Conservation (phyloP, 2,888 invertebrate species). For the Arge pagana region DNA sequence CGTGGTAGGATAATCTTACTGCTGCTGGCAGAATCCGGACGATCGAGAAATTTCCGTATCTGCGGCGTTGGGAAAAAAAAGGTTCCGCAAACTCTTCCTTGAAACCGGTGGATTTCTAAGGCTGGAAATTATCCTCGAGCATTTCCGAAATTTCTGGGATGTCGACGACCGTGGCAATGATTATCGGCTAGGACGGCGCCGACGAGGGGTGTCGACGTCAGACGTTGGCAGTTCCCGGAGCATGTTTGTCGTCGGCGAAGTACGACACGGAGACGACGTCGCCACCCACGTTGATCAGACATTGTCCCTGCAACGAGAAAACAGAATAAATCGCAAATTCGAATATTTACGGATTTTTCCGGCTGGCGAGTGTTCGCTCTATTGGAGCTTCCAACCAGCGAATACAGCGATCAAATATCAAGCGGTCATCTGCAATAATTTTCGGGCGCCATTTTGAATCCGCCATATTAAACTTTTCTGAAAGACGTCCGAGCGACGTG, state of each 20-base stretch:
- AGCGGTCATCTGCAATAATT: slow-evolving; percentile 9
- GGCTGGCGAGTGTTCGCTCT: too few relatives aligned
- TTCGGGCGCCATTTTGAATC: too few relatives aligned
- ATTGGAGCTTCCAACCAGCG: too few relatives aligned
- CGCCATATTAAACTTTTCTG: too few relatives aligned
- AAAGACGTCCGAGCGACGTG: too few relatives aligned
- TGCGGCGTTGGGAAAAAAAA: too few relatives aligned
- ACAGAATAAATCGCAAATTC: slow-evolving; percentile 21
- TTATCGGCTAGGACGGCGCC: slow-evolving; percentile 46
- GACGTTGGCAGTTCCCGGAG: slow-evolving; percentile 42
- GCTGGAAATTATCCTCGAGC: slow-evolving; percentile 5
- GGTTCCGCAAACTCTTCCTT: too few relatives aligned
- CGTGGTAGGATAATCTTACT: too few relatives aligned
- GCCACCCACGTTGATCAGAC: slow-evolving; percentile 92
- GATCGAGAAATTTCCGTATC: too few relatives aligned
- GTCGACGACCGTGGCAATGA: slow-evolving; percentile 24
- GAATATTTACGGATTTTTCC: too few relatives aligned
- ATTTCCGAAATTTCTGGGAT: slow-evolving; percentile 19
- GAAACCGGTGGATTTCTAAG: too few relatives aligned
- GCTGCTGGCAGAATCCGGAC: too few relatives aligned
- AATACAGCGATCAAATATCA: not conserved
- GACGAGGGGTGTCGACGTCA: slow-evolving; percentile 54
- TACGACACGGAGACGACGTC: slow-evolving; percentile 88
- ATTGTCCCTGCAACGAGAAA: slow-evolving; percentile 80
- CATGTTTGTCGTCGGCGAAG: slow-evolving; percentile 61